Evolutionary conservation across 2,888 invertebrate genomes (phyloP), one percentile per base, ranked within the genome.

Genomic region (Limulus polyphemus): DNA sequence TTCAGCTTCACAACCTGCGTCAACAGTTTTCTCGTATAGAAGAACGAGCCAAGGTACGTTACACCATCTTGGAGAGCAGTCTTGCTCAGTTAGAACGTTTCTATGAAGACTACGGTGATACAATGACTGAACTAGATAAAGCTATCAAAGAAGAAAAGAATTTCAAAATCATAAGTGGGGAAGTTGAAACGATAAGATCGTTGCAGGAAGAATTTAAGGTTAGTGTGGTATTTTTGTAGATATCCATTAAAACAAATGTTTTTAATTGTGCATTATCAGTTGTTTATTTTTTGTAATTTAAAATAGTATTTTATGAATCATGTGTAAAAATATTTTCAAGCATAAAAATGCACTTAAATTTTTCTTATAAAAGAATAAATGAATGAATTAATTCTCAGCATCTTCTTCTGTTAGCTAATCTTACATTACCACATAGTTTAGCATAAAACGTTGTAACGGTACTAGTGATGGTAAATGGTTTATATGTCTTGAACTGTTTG

Each of bases 131-230:
- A 65, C 84, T 93, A 14, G 82, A 84, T 62, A 86, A 87, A 72
- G 74, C 83, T 0, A 75, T 83, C n/a, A 86, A 87, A 64, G 86
- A 90, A 74, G 81, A 90, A 49, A 81, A 83, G n/a, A 82, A 83
- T 71, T 83, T 92, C 69, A 90, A 90, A 74, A 88, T 93, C 0
- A 87, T 94, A 0, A 90, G 90, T 5, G 90, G 91, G 0, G 95
- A 97, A 74, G 86, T 94, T 47, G 91, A 91, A 64, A 87, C 87
- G 65, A 93, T 97, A 72, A 82, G 91, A 60, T 81, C 84, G 0
- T 94, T 94, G 72, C 93, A 95, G 77, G 89, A 90, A 70, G 93
- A 95, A 77, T 90, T 97, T 76, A 88, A 87, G 59, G 67, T 67
- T 59, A 17, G 14, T 52, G n/a, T 17, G 11, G 32, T 32, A 3